A percentile compares a stretch with the other conserved stretches of the same genome.
phyloP scores from a whole-genome alignment of 2,113 vertebrate species.

The Cyanocitta stelleri region DNA sequence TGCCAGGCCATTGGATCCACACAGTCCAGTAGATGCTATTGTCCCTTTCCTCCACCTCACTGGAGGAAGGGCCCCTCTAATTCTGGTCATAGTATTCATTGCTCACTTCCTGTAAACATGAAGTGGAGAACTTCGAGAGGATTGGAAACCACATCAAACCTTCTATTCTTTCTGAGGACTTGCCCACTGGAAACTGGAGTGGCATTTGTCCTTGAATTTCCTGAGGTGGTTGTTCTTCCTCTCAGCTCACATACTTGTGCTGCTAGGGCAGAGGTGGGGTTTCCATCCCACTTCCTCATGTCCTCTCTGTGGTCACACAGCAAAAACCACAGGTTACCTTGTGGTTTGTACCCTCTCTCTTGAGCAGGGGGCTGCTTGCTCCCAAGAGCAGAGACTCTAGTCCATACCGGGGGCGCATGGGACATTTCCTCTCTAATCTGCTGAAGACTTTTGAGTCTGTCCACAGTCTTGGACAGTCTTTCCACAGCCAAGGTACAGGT shows the following conservation, averaged over 20 bases:
- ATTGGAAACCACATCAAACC: background rate
- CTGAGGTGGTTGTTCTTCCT: background rate
- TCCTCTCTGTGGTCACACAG: background rate
- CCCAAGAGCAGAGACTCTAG: background rate
- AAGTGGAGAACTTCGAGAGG: background rate
- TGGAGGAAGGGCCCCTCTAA: background rate
- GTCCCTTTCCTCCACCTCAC: background rate
- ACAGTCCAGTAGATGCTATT: too few relatives aligned
- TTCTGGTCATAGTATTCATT: too few relatives aligned
- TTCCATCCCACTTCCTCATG: background rate
- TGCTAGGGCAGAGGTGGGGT: too few relatives aligned
- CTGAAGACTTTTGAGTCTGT: too few relatives aligned
- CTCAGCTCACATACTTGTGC: fast-evolving
- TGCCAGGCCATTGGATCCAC: background rate
- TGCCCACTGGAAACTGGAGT: background rate
- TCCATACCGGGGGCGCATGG: background rate
- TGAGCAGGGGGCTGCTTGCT: background rate
- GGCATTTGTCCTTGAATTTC: background rate
- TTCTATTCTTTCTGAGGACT: background rate
- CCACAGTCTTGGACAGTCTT: background rate
- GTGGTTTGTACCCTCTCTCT: background rate
- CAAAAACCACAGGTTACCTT: background rate
- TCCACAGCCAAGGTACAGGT: background rate
- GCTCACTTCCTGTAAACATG: background rate
- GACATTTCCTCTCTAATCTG: background rate